Base-by-base conservation (phyloP, 2,797 vertebrate genomes). In the Micrastur ruficollis region DNA sequence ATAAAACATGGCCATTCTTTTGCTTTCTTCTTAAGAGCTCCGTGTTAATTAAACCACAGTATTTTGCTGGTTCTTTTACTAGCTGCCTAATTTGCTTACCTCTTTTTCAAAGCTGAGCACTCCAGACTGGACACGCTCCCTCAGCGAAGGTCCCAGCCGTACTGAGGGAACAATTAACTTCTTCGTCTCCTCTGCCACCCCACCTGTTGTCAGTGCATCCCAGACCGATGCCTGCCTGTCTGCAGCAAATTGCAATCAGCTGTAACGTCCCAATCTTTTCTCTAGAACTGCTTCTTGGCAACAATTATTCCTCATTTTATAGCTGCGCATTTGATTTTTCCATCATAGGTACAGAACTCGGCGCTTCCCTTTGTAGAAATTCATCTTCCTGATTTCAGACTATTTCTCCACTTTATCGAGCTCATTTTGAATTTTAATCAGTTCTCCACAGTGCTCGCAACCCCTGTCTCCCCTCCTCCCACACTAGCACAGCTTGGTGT, bases 351-450 rank as follows among this genome's bases (percentile, higher is more conserved):
- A 82, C 78, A 89, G 84, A 87, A 82, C 86, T 93, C 0, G 2
- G 21, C 0, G 0, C 66, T 71, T 90, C 44, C 83, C 50, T 93
- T 94, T 82, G 81, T 56, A 85, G 95, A 96, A 93, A 94, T 95
- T 92, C 78, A 62, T 96, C 91, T 61, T 83, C 65, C 92, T 95
- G 95, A 96, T 96, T 97, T 96, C 92, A 91, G 93, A 68, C 72
- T 83, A 85, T 87, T 93, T 96, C 89, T 91, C 65, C 81, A 87
- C 75, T 89, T 95, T 96, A 95, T 91, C 86, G 92, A 92, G 92
- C 72, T 95, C 75, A 81, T 94, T 97, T 83, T 74, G 94, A 96
- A 96, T 94, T 94, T 95, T 95, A 96, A 96, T 96, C 89, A 87
- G 94, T 71, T 78, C 78, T 94, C 65, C 71, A 73, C 31, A 71